Conservation (phyloP, 2,113 vertebrate species). For the Cyanistes caeruleus region DNA sequence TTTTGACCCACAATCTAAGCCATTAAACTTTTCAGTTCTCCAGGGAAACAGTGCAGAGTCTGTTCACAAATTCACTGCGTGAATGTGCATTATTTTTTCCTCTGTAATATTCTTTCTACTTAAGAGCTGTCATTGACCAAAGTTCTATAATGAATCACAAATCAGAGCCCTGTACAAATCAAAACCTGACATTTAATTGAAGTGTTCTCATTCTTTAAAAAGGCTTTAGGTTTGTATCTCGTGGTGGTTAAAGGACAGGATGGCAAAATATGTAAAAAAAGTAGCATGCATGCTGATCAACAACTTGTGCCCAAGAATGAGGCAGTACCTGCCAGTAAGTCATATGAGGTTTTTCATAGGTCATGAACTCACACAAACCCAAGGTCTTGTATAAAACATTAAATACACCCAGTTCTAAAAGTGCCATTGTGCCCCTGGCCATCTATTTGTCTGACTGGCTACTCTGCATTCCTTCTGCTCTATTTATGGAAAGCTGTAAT, state of each 20-base stretch:
- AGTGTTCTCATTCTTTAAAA: not conserved
- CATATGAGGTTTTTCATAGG: not conserved
- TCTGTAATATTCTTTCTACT: not conserved
- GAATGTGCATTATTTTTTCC: not conserved
- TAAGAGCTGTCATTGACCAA: not conserved
- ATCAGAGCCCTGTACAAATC: not conserved
- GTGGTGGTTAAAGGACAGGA: not conserved
- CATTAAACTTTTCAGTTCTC: not conserved
- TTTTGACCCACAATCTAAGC: not conserved
- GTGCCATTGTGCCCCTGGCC: not conserved
- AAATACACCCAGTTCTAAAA: not conserved
- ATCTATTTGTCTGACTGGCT: not conserved
- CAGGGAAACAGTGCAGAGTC: not conserved
- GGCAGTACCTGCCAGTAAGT: not conserved
- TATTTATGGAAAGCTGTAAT: slow-evolving; percentile 30
- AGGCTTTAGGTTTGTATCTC: not conserved
- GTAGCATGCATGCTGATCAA: not conserved
- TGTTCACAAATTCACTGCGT: not conserved
- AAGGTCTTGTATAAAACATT: not conserved
- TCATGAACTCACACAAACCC: not conserved
- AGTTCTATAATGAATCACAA: not conserved
- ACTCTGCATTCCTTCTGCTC: not conserved
- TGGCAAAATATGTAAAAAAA: not conserved
- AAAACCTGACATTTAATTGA: not conserved
- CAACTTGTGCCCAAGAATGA: not conserved